These are phyloP conservation scores for Molanna angustata DNA, from an alignment of 2,888 invertebrate genomes.

Conservation along the genomic window DNA sequence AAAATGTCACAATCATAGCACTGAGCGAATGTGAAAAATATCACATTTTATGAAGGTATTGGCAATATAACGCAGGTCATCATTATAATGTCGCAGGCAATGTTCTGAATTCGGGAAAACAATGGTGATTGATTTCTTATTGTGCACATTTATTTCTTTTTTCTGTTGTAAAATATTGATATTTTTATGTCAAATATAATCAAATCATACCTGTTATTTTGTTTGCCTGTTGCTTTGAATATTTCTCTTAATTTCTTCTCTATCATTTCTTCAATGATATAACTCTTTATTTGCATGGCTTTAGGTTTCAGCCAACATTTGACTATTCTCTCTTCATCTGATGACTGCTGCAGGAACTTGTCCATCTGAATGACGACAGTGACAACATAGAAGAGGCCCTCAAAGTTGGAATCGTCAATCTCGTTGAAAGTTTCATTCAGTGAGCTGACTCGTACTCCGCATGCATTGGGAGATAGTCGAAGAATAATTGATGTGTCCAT, in stretches of 20 bases:
- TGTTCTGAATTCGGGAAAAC: too few species aligned
- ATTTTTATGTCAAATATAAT: too few species aligned
- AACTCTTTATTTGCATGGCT: slow-evolving; percentile 56
- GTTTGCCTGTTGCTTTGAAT: slow-evolving; percentile 14
- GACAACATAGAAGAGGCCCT: slow-evolving; percentile 62
- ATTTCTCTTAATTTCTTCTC: slow-evolving; percentile 50
- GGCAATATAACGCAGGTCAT: too few species aligned
- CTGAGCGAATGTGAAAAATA: too few species aligned
- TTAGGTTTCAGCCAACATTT: slow-evolving; percentile 58
- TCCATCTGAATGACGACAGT: slow-evolving; percentile 74
- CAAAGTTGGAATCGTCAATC: slow-evolving; percentile 37
- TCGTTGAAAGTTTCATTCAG: slow-evolving; percentile 42
- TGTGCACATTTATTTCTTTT: too few species aligned
- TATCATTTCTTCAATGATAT: slow-evolving; percentile 53
- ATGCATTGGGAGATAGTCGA: slow-evolving; percentile 60
- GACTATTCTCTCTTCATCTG: slow-evolving; percentile 65
- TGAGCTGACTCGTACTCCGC: slow-evolving; percentile 63
- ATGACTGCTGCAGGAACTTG: slow-evolving; percentile 67
- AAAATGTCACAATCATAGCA: too few species aligned
- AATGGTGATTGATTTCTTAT: too few species aligned
- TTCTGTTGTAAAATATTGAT: too few species aligned
- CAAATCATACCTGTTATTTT: slow-evolving; percentile 22
- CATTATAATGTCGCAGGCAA: too few species aligned
- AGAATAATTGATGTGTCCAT: slow-evolving; percentile 48
- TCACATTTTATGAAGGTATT: too few species aligned